Evolutionary conservation across 2,797 vertebrate species (phyloP).

Genomic region (Cossypha caffra): DNA sequence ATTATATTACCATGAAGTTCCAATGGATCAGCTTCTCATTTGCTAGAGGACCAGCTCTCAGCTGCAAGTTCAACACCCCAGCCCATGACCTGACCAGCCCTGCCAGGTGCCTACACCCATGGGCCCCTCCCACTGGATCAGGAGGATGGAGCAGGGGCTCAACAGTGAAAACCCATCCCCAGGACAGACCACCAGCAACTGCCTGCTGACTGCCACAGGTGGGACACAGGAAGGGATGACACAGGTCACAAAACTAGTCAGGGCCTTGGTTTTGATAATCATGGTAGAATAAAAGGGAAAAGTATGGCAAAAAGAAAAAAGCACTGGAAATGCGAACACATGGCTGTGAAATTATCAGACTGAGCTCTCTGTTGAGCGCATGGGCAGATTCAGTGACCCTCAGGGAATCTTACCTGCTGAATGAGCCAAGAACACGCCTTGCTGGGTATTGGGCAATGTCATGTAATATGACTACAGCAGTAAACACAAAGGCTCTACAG

Average conservation of each 20-base stretch:
- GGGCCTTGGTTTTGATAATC: background rate
- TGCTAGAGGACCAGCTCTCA: background rate
- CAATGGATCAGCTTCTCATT: background rate
- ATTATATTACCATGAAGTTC: constrained; percentile 12
- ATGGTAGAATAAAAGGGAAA: background rate
- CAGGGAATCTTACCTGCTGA: background rate
- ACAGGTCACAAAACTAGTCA: background rate
- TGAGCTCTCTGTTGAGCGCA: background rate
- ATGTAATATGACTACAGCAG: constrained; percentile 2
- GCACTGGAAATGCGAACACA: background rate
- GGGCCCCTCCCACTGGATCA: background rate
- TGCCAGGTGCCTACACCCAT: rapidly evolving
- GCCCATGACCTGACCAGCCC: background rate
- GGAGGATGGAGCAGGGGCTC: rapidly evolving
- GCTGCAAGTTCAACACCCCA: background rate
- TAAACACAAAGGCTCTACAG: constrained; percentile 41
- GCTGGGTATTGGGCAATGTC: background rate
- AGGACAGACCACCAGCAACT: background rate
- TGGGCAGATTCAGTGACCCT: background rate
- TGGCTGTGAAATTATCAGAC: background rate
- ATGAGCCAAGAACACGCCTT: constrained; percentile 16
- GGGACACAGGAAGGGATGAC: background rate
- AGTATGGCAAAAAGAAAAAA: background rate
- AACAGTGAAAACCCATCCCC: rapidly evolving
- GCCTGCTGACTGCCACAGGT: background rate